A percentile compares a stretch with the other conserved stretches of the same genome.
phyloP scores from a whole-genome alignment of 2,113 vertebrate species.

The Tenebrosternarchus preto region DNA sequence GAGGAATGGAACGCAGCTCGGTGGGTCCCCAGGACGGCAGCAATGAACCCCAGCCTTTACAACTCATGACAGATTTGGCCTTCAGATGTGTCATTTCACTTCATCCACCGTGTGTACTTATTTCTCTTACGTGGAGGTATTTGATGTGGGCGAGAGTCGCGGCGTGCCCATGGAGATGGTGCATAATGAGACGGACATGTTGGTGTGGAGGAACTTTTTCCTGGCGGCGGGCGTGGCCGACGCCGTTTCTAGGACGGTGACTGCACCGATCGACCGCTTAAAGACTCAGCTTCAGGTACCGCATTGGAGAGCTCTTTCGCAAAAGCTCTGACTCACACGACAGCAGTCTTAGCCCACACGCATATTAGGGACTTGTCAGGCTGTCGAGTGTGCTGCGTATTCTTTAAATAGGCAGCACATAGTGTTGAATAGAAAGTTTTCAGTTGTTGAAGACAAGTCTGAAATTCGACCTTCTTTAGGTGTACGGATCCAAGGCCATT shows the following conservation, averaged over 20 bases:
- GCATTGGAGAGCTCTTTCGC: too few species aligned
- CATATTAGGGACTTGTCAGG: too few species aligned
- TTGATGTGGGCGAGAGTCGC: slow-evolving; percentile 75
- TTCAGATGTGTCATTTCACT: too few species aligned
- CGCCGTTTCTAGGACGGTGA: slow-evolving; percentile 69
- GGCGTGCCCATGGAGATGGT: slow-evolving; percentile 69
- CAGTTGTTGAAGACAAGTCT: not conserved
- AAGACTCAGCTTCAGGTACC: slow-evolving; percentile 75
- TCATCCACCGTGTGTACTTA: too few species aligned
- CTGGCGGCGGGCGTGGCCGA: slow-evolving; percentile 70
- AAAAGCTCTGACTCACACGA: too few species aligned
- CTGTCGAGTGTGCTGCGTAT: too few species aligned
- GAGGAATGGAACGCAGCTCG: too few species aligned
- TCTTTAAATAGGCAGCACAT: too few species aligned
- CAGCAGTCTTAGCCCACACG: too few species aligned
- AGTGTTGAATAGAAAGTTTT: not conserved
- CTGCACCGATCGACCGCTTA: slow-evolving; percentile 73
- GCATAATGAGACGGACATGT: slow-evolving; percentile 58
- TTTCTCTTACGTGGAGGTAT: slow-evolving; percentile 59
- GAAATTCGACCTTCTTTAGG: slow-evolving; percentile 52
- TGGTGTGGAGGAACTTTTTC: slow-evolving; percentile 66
- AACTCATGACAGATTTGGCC: too few species aligned
- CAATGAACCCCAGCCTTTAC: too few species aligned
- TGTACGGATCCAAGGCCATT: slow-evolving; percentile 69
- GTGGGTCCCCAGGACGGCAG: too few species aligned